Conservation (phyloP, 2,113 vertebrate genomes). For the Platichthys flesus region DNA sequence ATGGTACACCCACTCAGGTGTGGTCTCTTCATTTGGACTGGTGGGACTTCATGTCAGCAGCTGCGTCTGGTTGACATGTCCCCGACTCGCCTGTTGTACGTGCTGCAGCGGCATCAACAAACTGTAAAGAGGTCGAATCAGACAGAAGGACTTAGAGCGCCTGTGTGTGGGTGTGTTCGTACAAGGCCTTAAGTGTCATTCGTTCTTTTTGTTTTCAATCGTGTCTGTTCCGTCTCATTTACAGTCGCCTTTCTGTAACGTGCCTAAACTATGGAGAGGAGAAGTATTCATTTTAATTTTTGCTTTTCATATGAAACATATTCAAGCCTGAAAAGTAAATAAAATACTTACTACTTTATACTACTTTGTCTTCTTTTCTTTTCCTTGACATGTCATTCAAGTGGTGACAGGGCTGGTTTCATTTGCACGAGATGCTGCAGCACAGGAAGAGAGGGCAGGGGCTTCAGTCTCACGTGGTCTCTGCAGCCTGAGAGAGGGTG, state of each 20-base stretch:
- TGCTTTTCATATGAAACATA: constrained; percentile 87
- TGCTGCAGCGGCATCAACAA: not conserved
- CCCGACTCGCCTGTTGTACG: not conserved
- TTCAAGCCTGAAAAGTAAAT: constrained; percentile 86
- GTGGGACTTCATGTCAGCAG: constrained; percentile 17
- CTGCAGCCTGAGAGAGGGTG: not conserved
- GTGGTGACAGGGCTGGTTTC: not conserved
- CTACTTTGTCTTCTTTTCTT: constrained; percentile 15
- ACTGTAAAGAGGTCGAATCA: constrained; percentile 38
- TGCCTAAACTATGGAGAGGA: constrained; percentile 83
- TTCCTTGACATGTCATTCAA: constrained; percentile 1
- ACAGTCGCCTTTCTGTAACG: constrained; percentile 84
- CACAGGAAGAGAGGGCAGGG: constrained; percentile 27
- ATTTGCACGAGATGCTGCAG: not conserved
- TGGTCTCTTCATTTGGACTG: constrained; percentile 21
- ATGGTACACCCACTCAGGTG: constrained; percentile 37
- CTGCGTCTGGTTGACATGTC: not conserved
- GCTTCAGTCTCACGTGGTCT: constrained; percentile 2
- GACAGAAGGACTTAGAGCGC: constrained; percentile 27
- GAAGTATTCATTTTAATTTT: constrained; percentile 83
- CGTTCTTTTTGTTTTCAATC: constrained; percentile 25
- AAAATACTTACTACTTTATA: constrained; percentile 83
- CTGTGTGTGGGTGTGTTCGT: constrained; percentile 48
- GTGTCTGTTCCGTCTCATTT: constrained; percentile 71
- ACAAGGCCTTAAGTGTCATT: constrained; percentile 34